Conservation (phyloP, 2,888 invertebrate species). For the Chamaedrilus cognettii region DNA sequence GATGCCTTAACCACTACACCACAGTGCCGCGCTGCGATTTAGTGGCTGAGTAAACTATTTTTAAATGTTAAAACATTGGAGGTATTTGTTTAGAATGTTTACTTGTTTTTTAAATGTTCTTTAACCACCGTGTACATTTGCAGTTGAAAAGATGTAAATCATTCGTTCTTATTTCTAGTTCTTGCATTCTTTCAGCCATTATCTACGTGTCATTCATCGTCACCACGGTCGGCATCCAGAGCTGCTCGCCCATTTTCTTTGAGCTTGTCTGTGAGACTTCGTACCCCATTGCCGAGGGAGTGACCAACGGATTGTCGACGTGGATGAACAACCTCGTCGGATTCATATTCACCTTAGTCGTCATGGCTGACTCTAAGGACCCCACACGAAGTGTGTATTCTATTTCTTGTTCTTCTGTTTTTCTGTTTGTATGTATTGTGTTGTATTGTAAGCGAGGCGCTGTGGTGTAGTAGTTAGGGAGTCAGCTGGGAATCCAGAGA, state of each 20-base stretch:
- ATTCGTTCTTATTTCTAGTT: neutral
- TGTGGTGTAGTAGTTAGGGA: neutral
- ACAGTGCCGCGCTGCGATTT: no score
- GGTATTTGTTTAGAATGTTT: no score
- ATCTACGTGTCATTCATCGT: conserved; percentile 30
- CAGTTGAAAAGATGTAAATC: no score
- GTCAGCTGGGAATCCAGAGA: neutral
- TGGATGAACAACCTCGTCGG: conserved; percentile 45
- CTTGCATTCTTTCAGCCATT: conserved; percentile 13
- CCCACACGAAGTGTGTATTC: neutral
- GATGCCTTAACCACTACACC: no score
- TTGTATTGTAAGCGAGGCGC: neutral
- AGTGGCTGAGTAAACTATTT: no score
- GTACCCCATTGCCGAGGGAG: conserved; percentile 37
- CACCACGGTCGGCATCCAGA: conserved; percentile 13
- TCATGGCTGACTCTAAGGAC: no score
- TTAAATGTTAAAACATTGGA: no score
- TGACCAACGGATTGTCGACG: conserved; percentile 47
- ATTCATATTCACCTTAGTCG: conserved; percentile 44
- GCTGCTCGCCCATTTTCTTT: conserved; percentile 31
- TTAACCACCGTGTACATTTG: no score
- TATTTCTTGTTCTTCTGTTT: neutral
- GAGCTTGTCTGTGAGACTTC: conserved; percentile 37
- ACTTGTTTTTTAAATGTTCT: no score
- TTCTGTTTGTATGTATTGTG: neutral